Evolutionary conservation across 1,140 invertebrate genomes (phyloP).

Genomic region (Trialeurodes vaporariorum): DNA sequence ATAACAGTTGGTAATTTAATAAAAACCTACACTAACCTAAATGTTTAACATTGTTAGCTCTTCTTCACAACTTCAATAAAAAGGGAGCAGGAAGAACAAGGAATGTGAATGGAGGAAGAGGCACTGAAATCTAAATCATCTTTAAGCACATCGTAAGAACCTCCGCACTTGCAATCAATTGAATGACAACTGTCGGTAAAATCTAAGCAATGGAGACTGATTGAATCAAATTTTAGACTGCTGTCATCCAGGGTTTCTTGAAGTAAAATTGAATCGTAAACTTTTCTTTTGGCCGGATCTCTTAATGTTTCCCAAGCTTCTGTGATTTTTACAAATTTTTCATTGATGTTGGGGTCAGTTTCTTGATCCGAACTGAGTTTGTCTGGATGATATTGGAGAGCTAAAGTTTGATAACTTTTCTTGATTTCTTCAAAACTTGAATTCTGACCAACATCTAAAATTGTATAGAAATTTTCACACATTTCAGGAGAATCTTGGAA

Average conservation of each 20-base stretch:
- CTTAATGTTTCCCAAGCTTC: conserved; percentile 69
- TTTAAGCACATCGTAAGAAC: neutral
- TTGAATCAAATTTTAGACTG: neutral
- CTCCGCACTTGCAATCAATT: neutral
- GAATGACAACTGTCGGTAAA: neutral
- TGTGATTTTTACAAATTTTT: conserved; percentile 94
- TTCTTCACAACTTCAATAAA: neutral
- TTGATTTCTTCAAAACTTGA: conserved; percentile 85
- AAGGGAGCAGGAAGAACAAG: neutral
- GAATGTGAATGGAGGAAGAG: neutral
- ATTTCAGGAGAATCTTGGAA: too few species aligned
- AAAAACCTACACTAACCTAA: too few species aligned
- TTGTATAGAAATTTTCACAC: conserved; percentile 74
- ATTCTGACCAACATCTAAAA: conserved; percentile 78
- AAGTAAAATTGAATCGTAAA: neutral
- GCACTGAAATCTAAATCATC: neutral
- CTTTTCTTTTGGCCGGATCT: neutral
- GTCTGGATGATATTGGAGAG: conserved; percentile 97
- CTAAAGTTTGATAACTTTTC: conserved; percentile 92
- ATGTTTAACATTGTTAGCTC: too few species aligned
- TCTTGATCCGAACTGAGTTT: conserved; percentile 57
- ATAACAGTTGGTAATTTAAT: too few species aligned
- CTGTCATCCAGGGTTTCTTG: neutral
- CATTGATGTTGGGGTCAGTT: conserved; percentile 69
- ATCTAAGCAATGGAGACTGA: neutral